Base-by-base conservation (phyloP, 2,797 vertebrate species). In the Eulemur albifrons region DNA sequence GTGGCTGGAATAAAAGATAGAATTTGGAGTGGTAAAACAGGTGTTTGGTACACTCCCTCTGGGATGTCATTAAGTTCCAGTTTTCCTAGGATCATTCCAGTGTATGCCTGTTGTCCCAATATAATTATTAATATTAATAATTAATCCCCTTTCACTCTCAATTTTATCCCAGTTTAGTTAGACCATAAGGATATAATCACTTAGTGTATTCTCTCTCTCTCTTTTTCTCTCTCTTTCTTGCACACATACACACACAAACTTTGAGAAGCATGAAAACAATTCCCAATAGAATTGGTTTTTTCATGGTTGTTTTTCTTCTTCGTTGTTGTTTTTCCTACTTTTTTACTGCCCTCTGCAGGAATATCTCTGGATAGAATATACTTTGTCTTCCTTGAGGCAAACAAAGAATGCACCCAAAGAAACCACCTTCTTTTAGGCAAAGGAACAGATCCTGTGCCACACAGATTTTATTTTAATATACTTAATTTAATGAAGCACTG, bases 401-500 rank as follows among this genome's bases (percentile, higher is more conserved):
- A 93, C 73, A 21, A 84, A 79, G 35, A 61, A 59, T 50, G 52
- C 23, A 61, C 11, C n/a, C 43, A 73, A 76, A 86, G 23, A 90
- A 94, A 52, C 7, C 18, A 40, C 18, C 20, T 85, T 63, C 25
- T 81, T 23, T 72, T 48, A 54, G 72, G 23, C 63, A 2, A 7
- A 80, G 48, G 8, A 0, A 20, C 70, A 88, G 17, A 50, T 45
- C 73, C 35, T 97, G 27, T 30, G 73, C 97, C 82, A 93, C 89
- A 95, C 57, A 96, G 77, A 92, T 89, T 96, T 97, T 97, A 98
- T 98, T 98, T 98, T 93, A 92, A 63, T 45, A 90, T 93, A 57
- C 95, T 97, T 96, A 92, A 73, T 94, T 97, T 90, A 97, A 97
- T 96, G 92, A 98, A 98, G 84, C 96, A 95, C 96, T 97, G 84